phyloP scores from a whole-genome alignment of 2,888 invertebrate genomes.

The Dasysyrphus tricinctus region DNA sequence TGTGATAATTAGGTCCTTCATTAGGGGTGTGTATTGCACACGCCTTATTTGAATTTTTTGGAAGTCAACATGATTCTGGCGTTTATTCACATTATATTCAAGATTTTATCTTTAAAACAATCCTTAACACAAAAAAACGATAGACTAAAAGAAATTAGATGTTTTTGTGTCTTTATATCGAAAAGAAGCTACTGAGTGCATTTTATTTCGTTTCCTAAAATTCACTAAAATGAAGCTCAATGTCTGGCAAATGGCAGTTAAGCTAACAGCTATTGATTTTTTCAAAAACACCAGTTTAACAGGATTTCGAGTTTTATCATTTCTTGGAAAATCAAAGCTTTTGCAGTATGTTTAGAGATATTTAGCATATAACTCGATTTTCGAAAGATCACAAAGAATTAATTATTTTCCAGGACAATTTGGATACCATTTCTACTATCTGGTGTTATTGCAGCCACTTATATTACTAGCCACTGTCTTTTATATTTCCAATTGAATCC shows the following conservation, averaged over 20 bases:
- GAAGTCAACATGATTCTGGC: background rate
- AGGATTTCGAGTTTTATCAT: slow-evolving; percentile 80
- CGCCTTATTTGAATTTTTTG: background rate
- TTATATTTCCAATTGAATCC: slow-evolving; percentile 78
- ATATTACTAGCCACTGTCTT: slow-evolving; percentile 77
- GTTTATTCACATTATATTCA: background rate
- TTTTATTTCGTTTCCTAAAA: background rate
- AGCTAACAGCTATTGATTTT: slow-evolving; percentile 79
- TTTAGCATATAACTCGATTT: background rate
- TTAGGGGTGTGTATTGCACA: too few relatives aligned
- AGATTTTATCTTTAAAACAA: background rate
- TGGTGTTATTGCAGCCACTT: slow-evolving; percentile 77
- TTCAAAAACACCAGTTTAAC: slow-evolving; percentile 81
- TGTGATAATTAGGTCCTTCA: too few relatives aligned
- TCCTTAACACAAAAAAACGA: background rate
- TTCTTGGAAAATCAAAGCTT: slow-evolving; percentile 78
- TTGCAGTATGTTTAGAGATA: slow-evolving; percentile 76
- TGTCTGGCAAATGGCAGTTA: slow-evolving; percentile 75
- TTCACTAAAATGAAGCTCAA: slow-evolving; percentile 15
- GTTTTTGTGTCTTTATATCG: too few relatives aligned
- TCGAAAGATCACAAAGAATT: background rate
- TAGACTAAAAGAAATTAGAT: too few relatives aligned
- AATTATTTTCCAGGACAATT: slow-evolving; percentile 74
- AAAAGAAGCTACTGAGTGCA: background rate
- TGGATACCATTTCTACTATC: slow-evolving; percentile 79